A percentile compares a stretch with the other conserved stretches of the same genome.
Evolutionary conservation across 2,888 invertebrate species (phyloP).

Genomic region (Dendrolimus pini): DNA sequence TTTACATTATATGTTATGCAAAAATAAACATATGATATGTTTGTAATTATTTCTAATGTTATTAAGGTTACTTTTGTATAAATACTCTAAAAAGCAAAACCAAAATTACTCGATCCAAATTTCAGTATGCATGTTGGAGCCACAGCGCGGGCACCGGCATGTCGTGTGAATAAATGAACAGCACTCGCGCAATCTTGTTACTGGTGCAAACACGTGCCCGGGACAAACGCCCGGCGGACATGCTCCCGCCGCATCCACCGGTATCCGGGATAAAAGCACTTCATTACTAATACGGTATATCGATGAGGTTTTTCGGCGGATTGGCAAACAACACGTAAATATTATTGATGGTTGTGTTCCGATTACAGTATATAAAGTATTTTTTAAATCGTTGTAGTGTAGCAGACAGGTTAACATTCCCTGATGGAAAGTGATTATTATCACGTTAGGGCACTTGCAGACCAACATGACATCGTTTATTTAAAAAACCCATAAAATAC

Average conservation of each 20-base stretch:
- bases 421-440: no score
- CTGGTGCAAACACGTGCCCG: conserved; percentile 30
- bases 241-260: background rate
- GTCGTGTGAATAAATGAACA: conserved; percentile 48
- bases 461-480: no score
- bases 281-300: background rate
- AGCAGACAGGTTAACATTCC: no score
- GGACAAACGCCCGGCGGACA: conserved; percentile 19
- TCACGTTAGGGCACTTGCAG: no score
- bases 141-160: background rate
- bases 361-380: background rate
- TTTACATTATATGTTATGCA: no score
- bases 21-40: no score
- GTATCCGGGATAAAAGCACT: background rate
- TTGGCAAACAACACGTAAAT: background rate
- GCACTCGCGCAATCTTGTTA: conserved; percentile 44
- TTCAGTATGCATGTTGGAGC: background rate
- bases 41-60: no score
- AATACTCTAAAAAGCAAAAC: no score
- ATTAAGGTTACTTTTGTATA: no score
- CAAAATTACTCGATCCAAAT: background rate
- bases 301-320: background rate
- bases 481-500: no score
- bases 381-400: no score
- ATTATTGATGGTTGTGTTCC: background rate